Evolutionary conservation across 2,888 invertebrate species (phyloP).

Genomic region (Kryphioiulus occultus): DNA sequence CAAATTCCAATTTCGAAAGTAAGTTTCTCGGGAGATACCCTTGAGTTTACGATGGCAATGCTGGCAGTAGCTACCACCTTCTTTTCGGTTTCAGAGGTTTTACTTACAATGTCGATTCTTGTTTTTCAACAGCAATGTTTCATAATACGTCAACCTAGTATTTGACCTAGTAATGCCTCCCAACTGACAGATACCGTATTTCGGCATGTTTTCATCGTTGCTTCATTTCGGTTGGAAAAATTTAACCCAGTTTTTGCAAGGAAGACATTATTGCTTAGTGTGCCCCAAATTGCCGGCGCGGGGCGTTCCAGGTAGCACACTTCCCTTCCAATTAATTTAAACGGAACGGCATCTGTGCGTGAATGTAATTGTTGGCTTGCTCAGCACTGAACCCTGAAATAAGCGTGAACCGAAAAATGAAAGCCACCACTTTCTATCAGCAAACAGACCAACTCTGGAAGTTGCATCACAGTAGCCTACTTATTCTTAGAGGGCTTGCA

Average conservation of each 20-base stretch:
- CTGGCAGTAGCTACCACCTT: not conserved
- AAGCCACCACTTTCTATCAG: not conserved
- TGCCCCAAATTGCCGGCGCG: not conserved
- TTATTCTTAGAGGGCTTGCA: no score
- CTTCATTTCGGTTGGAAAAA: not conserved
- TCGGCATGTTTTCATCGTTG: not conserved
- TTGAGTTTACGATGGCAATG: not conserved
- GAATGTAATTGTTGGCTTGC: not conserved
- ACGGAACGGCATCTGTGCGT: not conserved
- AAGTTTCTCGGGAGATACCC: not conserved
- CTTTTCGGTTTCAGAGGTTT: not conserved
- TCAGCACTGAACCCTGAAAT: no score
- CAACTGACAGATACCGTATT: not conserved
- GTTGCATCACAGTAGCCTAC: not conserved
- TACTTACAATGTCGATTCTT: constrained; percentile 14
- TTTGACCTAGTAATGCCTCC: not conserved
- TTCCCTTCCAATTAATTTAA: not conserved
- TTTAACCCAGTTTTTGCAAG: not conserved
- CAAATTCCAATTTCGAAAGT: not conserved
- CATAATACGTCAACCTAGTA: not conserved
- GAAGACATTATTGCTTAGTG: not conserved
- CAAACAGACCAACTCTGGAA: not conserved
- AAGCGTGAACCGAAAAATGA: not conserved
- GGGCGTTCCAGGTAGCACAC: not conserved
- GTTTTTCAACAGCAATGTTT: not conserved